Evolutionary conservation across 2,797 vertebrate species (phyloP).

Genomic region (Spea hammondii): DNA sequence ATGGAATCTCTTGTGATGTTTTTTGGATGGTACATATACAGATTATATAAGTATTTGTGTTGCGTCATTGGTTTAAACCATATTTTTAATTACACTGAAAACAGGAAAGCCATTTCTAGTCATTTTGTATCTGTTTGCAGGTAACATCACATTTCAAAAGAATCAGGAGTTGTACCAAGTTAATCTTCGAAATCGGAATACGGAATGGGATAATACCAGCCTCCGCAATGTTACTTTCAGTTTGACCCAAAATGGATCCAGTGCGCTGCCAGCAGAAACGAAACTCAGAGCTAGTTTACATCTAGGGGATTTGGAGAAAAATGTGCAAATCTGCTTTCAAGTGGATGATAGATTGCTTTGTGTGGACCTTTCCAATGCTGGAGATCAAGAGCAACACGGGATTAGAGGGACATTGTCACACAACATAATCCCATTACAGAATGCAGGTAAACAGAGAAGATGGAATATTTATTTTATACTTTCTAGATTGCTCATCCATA

Average conservation of each 20-base stretch:
- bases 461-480: too few species aligned
- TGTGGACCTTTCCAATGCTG: slow-evolving; percentile 62
- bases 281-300: slow-evolving; percentile 53
- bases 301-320: slow-evolving; percentile 41
- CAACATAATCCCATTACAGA: slow-evolving; percentile 57
- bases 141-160: slow-evolving; percentile 68
- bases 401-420: slow-evolving; percentile 67
- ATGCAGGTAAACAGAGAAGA: slow-evolving; percentile 55
- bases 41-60: too few species aligned
- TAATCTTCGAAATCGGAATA: slow-evolving; percentile 65
- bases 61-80: too few species aligned
- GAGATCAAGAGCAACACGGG: slow-evolving; percentile 37
- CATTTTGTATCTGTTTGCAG: slow-evolving; percentile 58
- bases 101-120: too few species aligned
- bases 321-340: slow-evolving; percentile 62
- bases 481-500: too few species aligned
- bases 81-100: too few species aligned
- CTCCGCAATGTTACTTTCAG: slow-evolving; percentile 45
- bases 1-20: too few species aligned
- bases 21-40: too few species aligned
- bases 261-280: slow-evolving; percentile 50
- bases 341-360: slow-evolving; percentile 63
- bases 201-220: slow-evolving; percentile 45
- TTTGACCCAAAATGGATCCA: slow-evolving; percentile 58
- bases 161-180: slow-evolving; percentile 65